Conservation (phyloP, 2,113 vertebrate genomes). For the Anser brachyrhynchus region DNA sequence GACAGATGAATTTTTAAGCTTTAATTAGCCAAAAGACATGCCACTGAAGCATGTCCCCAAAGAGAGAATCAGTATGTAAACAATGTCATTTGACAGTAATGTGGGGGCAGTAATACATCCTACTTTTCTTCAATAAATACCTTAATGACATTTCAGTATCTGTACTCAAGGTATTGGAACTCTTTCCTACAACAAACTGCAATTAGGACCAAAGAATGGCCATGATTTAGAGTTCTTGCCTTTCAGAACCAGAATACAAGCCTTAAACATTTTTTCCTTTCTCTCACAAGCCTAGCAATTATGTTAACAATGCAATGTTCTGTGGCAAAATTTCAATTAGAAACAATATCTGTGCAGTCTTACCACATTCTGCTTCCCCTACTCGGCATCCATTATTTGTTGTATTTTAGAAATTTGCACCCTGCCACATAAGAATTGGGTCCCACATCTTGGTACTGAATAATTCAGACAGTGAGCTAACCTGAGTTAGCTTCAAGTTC, state of each 20-base stretch:
- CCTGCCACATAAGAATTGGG: background rate
- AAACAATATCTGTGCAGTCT: background rate
- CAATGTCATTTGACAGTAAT: background rate
- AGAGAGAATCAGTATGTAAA: background rate
- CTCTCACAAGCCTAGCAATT: background rate
- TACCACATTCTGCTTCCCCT: background rate
- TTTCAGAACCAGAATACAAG: background rate
- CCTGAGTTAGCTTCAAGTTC: background rate
- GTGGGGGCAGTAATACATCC: background rate
- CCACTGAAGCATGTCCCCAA: background rate
- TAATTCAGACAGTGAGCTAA: background rate
- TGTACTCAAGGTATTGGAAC: background rate
- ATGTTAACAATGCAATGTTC: background rate
- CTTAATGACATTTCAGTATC: background rate
- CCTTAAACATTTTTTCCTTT: background rate
- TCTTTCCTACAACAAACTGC: background rate
- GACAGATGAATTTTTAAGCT: background rate
- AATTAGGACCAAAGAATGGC: fast-evolving
- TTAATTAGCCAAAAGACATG: background rate
- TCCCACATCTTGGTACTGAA: background rate
- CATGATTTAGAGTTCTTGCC: background rate
- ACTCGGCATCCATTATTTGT: background rate
- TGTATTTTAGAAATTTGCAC: background rate
- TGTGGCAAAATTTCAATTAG: background rate
- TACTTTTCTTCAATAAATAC: background rate